Conservation (phyloP, 1,140 invertebrate species). For the Eurosta solidaginis region DNA sequence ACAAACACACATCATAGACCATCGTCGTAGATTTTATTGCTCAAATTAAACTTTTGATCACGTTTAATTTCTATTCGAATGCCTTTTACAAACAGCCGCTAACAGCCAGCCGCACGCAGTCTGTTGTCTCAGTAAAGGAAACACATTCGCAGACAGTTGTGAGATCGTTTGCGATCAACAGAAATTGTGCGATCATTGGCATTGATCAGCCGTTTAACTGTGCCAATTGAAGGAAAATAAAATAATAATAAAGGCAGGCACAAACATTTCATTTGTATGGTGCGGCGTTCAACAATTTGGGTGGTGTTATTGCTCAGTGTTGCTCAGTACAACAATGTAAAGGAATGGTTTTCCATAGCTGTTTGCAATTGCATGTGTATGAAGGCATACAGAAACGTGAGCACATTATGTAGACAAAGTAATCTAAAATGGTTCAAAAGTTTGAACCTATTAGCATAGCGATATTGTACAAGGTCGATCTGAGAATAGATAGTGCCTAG, state of each 20-base stretch:
- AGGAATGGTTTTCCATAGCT: neutral
- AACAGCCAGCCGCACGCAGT: neutral
- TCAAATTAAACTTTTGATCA: constrained; percentile 12
- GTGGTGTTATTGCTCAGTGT: neutral
- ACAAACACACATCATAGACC: neutral
- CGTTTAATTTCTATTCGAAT: constrained; percentile 7
- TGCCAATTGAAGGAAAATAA: neutral
- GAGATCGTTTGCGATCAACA: neutral
- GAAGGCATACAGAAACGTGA: no score
- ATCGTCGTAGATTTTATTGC: neutral
- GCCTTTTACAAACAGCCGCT: neutral
- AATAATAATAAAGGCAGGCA: neutral
- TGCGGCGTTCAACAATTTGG: neutral
- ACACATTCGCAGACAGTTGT: neutral
- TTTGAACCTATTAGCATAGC: no score
- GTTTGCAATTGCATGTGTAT: neutral
- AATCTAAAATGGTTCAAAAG: no score
- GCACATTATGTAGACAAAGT: no score
- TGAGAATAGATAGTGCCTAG: no score
- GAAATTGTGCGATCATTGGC: constrained; percentile 19
- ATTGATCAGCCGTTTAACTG: constrained; percentile 9
- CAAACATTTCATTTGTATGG: neutral
- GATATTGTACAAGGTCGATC: no score
- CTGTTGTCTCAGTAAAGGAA: neutral
- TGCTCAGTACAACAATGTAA: neutral